These are phyloP conservation scores for Lagria hirta DNA, from an alignment of 2,888 invertebrate species.

Conservation along the genomic window DNA sequence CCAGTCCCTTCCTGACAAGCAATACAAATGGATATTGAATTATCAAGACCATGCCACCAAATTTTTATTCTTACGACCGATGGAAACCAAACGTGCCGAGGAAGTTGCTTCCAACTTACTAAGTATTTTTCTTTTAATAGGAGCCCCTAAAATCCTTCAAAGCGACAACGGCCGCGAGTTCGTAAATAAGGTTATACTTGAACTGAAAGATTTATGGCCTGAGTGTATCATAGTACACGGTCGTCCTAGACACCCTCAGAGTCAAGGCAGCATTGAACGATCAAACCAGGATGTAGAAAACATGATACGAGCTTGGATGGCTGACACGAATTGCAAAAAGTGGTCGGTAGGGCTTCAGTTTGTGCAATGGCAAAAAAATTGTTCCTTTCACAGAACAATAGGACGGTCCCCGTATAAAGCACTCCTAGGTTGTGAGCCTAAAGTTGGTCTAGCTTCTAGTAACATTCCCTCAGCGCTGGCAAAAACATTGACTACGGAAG, in stretches of 20 bases:
- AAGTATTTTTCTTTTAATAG: slow-evolving; percentile 48
- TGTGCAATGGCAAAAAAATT: slow-evolving; percentile 52
- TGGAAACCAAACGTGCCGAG: slow-evolving; percentile 43
- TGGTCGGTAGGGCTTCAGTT: slow-evolving; percentile 51
- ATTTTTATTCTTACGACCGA: slow-evolving; percentile 45
- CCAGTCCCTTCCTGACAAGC: slow-evolving; percentile 42
- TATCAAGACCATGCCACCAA: slow-evolving; percentile 50
- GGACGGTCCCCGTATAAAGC: slow-evolving; percentile 39
- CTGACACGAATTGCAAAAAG: slow-evolving; percentile 41
- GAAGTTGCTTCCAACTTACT: slow-evolving; percentile 46
- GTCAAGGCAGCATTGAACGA: slow-evolving; percentile 45
- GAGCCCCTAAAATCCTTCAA: slow-evolving; percentile 47
- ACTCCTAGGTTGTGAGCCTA: slow-evolving; percentile 33
- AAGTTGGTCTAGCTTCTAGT: slow-evolving; percentile 23
- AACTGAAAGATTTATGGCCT: slow-evolving; percentile 41
- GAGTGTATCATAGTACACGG: slow-evolving; percentile 48
- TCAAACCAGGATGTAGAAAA: slow-evolving; percentile 48
- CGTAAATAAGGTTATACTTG: slow-evolving; percentile 35
- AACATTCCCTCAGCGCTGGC: slow-evolving; percentile 22
- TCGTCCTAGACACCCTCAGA: slow-evolving; percentile 44
- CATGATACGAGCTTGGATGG: slow-evolving; percentile 46
- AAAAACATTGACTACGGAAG: slow-evolving; percentile 8
- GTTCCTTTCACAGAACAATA: slow-evolving; percentile 44
- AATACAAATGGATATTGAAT: slow-evolving; percentile 30
- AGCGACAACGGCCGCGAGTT: slow-evolving; percentile 45